Evolutionary conservation across 2,888 invertebrate species (phyloP).

Genomic region (Temnothorax rugatulus): DNA sequence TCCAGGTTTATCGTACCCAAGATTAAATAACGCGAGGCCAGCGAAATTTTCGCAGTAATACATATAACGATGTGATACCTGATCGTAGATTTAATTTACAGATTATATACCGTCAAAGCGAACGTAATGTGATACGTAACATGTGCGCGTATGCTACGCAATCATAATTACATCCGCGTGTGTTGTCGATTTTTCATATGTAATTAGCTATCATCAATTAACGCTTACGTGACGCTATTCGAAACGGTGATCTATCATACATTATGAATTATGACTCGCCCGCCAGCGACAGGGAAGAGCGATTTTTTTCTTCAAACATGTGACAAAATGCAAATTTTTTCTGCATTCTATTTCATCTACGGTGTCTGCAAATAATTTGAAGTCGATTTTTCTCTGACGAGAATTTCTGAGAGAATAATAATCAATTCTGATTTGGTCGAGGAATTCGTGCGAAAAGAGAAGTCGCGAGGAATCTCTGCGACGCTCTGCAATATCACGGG

Average conservation of each 20-base stretch:
- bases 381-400: neutral
- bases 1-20: neutral
- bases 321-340: neutral
- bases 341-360: neutral
- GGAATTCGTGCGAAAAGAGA: neutral
- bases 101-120: conserved; percentile 55
- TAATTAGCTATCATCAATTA: conserved; percentile 73
- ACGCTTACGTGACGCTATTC: conserved; percentile 49
- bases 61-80: conserved; percentile 40
- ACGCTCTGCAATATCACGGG: neutral
- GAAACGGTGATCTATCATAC: conserved; percentile 59
- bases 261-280: neutral
- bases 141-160: neutral
- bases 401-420: conserved; percentile 7
- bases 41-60: conserved; percentile 32
- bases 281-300: neutral
- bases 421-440: conserved; percentile 21
- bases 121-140: conserved; percentile 12
- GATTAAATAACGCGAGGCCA: conserved; percentile 44
- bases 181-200: conserved; percentile 70
- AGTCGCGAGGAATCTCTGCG: conserved; percentile 3
- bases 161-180: conserved; percentile 45
- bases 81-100: conserved; percentile 66
- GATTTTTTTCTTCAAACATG: neutral
- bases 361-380: neutral